Evolutionary conservation across 2,113 vertebrate species (phyloP), one percentile per base, ranked within the genome.

Genomic region (Craseonycteris thonglongyai): DNA sequence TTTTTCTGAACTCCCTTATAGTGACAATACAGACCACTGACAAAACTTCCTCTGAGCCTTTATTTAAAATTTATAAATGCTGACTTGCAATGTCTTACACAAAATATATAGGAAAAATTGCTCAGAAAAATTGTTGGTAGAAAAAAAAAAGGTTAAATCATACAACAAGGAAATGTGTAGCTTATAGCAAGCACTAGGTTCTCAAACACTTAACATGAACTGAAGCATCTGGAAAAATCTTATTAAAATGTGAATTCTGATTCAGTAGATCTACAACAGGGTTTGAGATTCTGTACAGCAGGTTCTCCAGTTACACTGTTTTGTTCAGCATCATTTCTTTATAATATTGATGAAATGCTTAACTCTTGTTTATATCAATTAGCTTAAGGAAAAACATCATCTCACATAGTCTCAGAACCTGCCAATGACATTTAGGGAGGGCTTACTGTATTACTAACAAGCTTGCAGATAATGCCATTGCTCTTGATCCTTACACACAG

Each of bases 71-170:
- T 14, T 88, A 71, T 24, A 78, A 94, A 26, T 19, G 54, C 4
- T 82, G 45, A 87, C 69, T 72, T 54, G 38, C 33, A 83, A 95
- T 42, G 16, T 76, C 42, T 33, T 4, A 0, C 7, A 45, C 38
- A 87, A 84, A 83, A 95, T 28, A 91, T 22, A 54, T 1, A 74
- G 56, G 49, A 45, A 6, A 80, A 94, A 95, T 3, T 88, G 58
- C 26, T 78, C n/a, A 88, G 19, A 49, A 88, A 91, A 88, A 84
- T 21, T 58, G 35, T 80, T 69, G 47, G 68, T 4, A 59, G 24
- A 78, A 90, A 95, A 78, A 91, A 56, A 79, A 11, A 75, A 68
- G 90, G 65, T 56, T 88, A 93, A 51, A 91, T 59, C 49, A 91
- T 47, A 49, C 28, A 74, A 19, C 59, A 93, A 84, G 24, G 1